Evolutionary conservation across 2,888 invertebrate species (phyloP).

Genomic region (Chelonus formosanus): DNA sequence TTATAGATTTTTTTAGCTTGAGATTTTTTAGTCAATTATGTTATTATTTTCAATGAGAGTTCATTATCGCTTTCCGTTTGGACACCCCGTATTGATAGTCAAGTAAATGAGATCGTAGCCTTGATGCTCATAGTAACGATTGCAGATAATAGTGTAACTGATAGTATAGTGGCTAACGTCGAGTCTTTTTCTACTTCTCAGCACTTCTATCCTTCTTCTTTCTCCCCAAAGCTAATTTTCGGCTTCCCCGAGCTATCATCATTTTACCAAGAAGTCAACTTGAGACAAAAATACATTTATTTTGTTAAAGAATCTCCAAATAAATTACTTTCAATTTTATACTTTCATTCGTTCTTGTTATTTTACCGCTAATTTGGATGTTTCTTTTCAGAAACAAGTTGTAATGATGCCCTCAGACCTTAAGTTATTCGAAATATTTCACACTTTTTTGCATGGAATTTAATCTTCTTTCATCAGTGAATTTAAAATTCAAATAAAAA

Average conservation of each 20-base stretch:
- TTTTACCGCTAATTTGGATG: too few relatives aligned
- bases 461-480: too few relatives aligned
- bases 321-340: slow-evolving; percentile 8
- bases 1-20: background rate
- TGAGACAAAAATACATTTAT: slow-evolving; percentile 2
- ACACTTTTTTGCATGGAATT: too few relatives aligned
- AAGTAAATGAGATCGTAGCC: slow-evolving; percentile 28
- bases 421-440: too few relatives aligned
- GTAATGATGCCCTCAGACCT: too few relatives aligned
- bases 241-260: slow-evolving; percentile 58
- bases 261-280: slow-evolving; percentile 27
- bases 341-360: background rate
- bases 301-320: background rate
- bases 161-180: slow-evolving; percentile 60
- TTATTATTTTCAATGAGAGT: too few relatives aligned
- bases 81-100: slow-evolving; percentile 33
- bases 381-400: too few relatives aligned
- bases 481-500: too few relatives aligned
- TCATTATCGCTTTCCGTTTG: background rate
- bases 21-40: too few relatives aligned
- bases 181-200: slow-evolving; percentile 44
- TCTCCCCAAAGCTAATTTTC: slow-evolving; percentile 57
- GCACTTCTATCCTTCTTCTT: slow-evolving; percentile 28
- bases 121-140: slow-evolving; percentile 46
- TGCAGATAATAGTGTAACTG: slow-evolving; percentile 63